Percentiles rank a stretch among this genome's conserved stretches.
Evolutionary conservation across 2,888 invertebrate genomes (phyloP).

Genomic region (Sylvicola cinctus): DNA sequence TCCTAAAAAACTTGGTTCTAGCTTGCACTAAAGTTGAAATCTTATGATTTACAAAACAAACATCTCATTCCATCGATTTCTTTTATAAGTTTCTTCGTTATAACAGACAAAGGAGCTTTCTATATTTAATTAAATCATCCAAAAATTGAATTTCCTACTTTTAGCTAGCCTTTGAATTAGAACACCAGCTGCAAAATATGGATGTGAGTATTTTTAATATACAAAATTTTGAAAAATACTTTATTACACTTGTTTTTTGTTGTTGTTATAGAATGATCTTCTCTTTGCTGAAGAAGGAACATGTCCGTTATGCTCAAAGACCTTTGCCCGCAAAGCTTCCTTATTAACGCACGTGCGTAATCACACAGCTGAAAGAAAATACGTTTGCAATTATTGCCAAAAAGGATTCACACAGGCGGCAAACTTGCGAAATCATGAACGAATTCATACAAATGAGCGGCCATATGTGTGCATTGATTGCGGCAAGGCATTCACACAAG

Average conservation of each 20-base stretch:
- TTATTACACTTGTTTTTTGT: background rate
- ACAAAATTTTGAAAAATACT: background rate
- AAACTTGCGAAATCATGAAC: slow-evolving; percentile 25
- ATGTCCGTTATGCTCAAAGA: slow-evolving; percentile 25
- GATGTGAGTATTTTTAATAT: slow-evolving; percentile 13
- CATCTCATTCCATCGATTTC: too few relatives aligned
- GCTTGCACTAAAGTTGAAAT: too few relatives aligned
- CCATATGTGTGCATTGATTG: slow-evolving; percentile 25
- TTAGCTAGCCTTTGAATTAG: slow-evolving; percentile 17
- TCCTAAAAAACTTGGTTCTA: too few relatives aligned
- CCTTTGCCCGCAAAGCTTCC: slow-evolving; percentile 25
- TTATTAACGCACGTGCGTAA: slow-evolving; percentile 26
- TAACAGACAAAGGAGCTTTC: too few relatives aligned
- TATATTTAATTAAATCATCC: too few relatives aligned
- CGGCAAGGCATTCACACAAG: slow-evolving; percentile 26
- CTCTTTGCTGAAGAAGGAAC: slow-evolving; percentile 26
- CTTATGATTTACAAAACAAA: too few relatives aligned
- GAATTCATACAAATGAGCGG: slow-evolving; percentile 26
- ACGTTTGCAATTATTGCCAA: slow-evolving; percentile 24
- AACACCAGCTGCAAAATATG: slow-evolving; percentile 19
- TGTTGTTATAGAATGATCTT: slow-evolving; percentile 20
- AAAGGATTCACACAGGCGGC: slow-evolving; percentile 27
- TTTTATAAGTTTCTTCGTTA: too few relatives aligned
- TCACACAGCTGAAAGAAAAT: slow-evolving; percentile 26
- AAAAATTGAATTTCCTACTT: background rate